phyloP scores from a whole-genome alignment of 2,888 invertebrate species.

The Catocala nupta region DNA sequence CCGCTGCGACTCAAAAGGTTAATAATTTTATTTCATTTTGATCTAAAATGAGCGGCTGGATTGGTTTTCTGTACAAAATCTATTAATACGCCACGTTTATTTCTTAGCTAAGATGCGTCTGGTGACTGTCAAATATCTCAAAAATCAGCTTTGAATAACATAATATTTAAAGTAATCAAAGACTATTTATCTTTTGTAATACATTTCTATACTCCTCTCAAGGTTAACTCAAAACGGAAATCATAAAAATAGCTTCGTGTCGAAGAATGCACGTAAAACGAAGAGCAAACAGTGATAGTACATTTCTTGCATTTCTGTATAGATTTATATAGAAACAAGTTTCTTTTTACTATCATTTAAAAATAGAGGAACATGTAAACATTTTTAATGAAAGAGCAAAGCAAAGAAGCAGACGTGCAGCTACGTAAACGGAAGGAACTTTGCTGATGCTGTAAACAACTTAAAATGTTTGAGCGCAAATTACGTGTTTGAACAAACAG shows the following conservation, averaged over 20 bases:
- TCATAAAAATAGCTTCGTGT: not conserved
- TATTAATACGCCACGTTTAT: too few relatives aligned
- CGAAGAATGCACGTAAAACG: constrained; percentile 3
- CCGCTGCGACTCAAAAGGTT: too few relatives aligned
- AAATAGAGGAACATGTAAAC: constrained; percentile 14
- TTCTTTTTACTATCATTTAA: not conserved
- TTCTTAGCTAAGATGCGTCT: too few relatives aligned
- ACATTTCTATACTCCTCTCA: too few relatives aligned
- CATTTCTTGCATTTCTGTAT: constrained; percentile 5
- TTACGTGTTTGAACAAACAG: constrained; percentile 28
- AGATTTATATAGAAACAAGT: not conserved
- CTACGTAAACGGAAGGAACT: constrained; percentile 33
- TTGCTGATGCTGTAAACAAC: constrained; percentile 19
- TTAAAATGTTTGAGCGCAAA: constrained; percentile 26
- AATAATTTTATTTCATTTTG: too few relatives aligned
- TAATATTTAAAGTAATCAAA: too few relatives aligned
- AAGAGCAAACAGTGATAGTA: constrained; percentile 10
- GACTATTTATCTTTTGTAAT: too few relatives aligned
- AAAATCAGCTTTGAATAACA: too few relatives aligned
- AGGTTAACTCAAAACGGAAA: not conserved
- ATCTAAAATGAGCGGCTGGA: too few relatives aligned
- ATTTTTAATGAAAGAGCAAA: constrained; percentile 12
- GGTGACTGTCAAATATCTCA: too few relatives aligned
- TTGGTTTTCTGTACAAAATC: too few relatives aligned
- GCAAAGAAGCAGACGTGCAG: constrained; percentile 22